These are phyloP conservation scores for Mythimna ferrago DNA, from an alignment of 2,888 invertebrate species.

Conservation along the genomic window DNA sequence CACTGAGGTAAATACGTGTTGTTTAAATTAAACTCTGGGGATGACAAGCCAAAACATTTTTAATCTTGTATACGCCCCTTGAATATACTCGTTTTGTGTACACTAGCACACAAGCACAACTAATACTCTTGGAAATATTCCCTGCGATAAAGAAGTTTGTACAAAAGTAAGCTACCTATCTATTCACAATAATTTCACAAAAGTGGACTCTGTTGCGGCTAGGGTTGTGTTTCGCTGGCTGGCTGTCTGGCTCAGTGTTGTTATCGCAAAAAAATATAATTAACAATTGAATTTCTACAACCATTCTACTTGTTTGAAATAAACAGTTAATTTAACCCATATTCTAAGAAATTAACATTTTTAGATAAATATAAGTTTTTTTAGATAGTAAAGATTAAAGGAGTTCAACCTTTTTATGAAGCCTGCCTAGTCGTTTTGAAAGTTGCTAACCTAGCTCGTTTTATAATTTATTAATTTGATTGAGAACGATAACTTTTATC, in stretches of 20 bases:
- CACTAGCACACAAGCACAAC: slow-evolving; percentile 68
- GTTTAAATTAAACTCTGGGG: slow-evolving; percentile 76
- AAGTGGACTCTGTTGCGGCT: slow-evolving; percentile 52
- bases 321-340: too few species aligned
- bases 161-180: slow-evolving; percentile 17
- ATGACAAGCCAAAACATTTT: slow-evolving; percentile 85
- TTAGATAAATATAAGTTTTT: neutral
- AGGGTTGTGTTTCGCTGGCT: slow-evolving; percentile 51
- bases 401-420: too few species aligned
- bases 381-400: too few species aligned
- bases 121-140: slow-evolving; percentile 71
- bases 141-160: slow-evolving; percentile 63
- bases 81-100: slow-evolving; percentile 51
- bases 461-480: too few species aligned
- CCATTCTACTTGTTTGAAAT: neutral
- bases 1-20: slow-evolving; percentile 72
- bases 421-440: too few species aligned
- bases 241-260: slow-evolving; percentile 7
- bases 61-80: slow-evolving; percentile 59
- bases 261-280: neutral
- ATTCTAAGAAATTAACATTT: neutral
- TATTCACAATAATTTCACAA: slow-evolving; percentile 39
- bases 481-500: neutral
- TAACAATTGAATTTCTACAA: neutral
- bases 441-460: too few species aligned